phyloP scores from a whole-genome alignment of 2,888 invertebrate species.

The Chymomyza procnemis region DNA sequence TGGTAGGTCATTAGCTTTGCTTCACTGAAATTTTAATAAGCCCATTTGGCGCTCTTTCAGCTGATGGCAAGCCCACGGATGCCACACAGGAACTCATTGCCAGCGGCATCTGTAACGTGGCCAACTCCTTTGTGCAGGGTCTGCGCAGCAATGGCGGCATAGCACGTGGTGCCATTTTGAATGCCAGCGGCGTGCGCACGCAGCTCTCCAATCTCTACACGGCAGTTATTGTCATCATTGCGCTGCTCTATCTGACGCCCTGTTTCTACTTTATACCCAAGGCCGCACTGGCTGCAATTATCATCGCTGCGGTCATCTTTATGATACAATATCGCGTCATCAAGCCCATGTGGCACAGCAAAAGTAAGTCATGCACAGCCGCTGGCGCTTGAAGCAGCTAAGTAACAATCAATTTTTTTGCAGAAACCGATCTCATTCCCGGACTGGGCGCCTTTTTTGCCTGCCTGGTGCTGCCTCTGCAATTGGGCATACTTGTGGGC shows the following conservation, averaged over 20 bases:
- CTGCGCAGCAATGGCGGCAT: conserved; percentile 90
- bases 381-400: neutral
- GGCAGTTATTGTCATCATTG: conserved; percentile 89
- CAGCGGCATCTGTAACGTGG: conserved; percentile 87
- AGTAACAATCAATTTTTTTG: conserved; percentile 46
- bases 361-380: conserved; percentile 83
- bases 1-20: conserved; percentile 53
- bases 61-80: conserved; percentile 89
- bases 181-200: conserved; percentile 92
- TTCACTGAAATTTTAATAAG: neutral
- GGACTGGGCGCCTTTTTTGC: conserved; percentile 91
- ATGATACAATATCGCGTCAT: conserved; percentile 94
- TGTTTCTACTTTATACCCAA: conserved; percentile 93
- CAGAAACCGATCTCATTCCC: conserved; percentile 92
- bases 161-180: conserved; percentile 92
- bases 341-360: conserved; percentile 92
- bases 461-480: conserved; percentile 89
- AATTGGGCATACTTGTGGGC: conserved; percentile 92
- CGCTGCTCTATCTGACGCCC: conserved; percentile 91
- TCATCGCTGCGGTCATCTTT: conserved; percentile 94
- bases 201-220: conserved; percentile 91
- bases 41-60: no score
- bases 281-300: conserved; percentile 91
- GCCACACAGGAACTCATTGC: conserved; percentile 95
- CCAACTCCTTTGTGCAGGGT: conserved; percentile 91